These are phyloP conservation scores for Phacellophora camtschatica DNA, from an alignment of 30 jellyfish, hydroid and myxozoan genomes.

Conservation along the genomic window DNA sequence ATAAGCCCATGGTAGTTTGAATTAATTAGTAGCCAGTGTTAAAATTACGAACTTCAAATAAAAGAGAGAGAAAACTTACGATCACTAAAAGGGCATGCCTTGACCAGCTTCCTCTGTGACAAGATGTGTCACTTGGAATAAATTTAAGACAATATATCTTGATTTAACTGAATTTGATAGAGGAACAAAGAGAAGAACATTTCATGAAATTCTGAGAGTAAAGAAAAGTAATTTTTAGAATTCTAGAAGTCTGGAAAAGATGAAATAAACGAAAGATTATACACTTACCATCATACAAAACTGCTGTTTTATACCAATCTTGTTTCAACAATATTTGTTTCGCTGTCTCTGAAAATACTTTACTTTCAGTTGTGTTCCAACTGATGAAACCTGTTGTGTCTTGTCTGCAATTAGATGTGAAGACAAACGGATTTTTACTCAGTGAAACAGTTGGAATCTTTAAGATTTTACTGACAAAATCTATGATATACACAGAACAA, in stretches of 20 bases:
- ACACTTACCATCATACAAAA: conserved; percentile 20
- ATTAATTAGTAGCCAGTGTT: too few relatives aligned
- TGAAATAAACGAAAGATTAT: background rate
- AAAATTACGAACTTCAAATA: too few relatives aligned
- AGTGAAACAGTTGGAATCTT: conserved; percentile 2
- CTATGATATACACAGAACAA: background rate
- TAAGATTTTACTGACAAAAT: background rate
- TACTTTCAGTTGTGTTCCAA: conserved; percentile 26
- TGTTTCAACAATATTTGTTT: conserved; percentile 14
- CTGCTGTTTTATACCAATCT: conserved; percentile 18
- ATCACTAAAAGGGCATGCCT: too few relatives aligned
- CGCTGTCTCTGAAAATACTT: background rate
- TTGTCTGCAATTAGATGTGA: background rate
- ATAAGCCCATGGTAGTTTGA: too few relatives aligned
- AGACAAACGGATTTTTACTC: background rate
- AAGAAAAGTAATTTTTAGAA: background rate
- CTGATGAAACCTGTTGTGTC: background rate
- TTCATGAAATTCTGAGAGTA: too few relatives aligned
- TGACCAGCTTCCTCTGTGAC: too few relatives aligned
- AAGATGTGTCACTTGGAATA: too few relatives aligned
- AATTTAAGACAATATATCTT: too few relatives aligned
- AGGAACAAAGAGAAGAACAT: too few relatives aligned
- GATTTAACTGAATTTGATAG: too few relatives aligned
- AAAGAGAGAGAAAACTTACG: too few relatives aligned
- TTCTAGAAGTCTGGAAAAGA: background rate